These are phyloP conservation scores for Stichopus chloronotus DNA, from an alignment of 35 echinoderm and acorn worm genomes.

Conservation along the genomic window DNA sequence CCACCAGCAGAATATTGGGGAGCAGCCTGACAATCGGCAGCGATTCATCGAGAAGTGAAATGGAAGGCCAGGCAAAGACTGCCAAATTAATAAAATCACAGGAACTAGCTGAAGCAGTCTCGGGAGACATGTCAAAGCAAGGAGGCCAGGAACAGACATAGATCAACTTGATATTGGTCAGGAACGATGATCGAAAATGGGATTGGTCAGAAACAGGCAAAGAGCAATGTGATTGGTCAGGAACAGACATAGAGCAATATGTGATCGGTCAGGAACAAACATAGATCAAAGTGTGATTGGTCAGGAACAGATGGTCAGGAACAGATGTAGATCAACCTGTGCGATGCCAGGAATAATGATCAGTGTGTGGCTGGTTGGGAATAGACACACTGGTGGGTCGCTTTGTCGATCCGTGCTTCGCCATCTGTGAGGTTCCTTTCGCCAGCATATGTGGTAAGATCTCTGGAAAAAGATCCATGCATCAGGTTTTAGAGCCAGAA, in stretches of 20 bases:
- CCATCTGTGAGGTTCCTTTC: too few species aligned
- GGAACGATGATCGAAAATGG: too few species aligned
- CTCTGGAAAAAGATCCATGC: too few species aligned
- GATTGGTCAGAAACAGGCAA: background rate
- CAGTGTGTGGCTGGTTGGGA: background rate
- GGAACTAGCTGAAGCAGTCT: conserved; percentile 43
- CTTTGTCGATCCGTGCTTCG: too few species aligned
- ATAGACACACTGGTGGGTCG: background rate
- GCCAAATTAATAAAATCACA: conserved; percentile 56
- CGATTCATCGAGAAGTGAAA: background rate
- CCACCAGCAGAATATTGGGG: background rate
- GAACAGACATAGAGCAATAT: background rate
- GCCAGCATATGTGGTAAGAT: too few species aligned
- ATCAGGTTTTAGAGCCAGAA: too few species aligned
- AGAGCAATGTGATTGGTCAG: too few species aligned
- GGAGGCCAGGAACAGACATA: conserved; percentile 49
- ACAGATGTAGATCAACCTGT: background rate
- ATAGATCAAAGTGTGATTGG: too few species aligned
- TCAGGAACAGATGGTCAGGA: background rate
- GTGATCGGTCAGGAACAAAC: too few species aligned
- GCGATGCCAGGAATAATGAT: too few species aligned
- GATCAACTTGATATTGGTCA: background rate
- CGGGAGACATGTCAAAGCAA: conserved; percentile 31
- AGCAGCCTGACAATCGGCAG: background rate
- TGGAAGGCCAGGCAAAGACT: conserved; percentile 24